phyloP scores from a whole-genome alignment of 1,140 invertebrate genomes.

The Conus ventricosus region DNA sequence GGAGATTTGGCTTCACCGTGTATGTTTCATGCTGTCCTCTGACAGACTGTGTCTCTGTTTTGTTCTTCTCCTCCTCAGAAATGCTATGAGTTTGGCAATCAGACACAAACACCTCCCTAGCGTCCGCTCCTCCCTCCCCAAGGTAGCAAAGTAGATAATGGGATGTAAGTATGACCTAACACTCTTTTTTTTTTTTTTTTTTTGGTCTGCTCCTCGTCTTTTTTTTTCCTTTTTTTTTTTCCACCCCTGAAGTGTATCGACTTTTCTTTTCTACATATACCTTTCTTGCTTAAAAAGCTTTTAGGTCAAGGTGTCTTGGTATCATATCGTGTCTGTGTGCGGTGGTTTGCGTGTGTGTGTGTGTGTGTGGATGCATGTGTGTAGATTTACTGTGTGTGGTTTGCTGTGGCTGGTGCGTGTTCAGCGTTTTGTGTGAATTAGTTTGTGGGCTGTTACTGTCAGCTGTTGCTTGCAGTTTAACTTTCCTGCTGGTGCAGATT shows the following conservation, averaged over 20 bases:
- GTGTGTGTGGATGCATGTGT: neutral
- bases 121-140: neutral
- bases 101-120: slow-evolving; percentile 28
- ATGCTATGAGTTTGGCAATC: slow-evolving; percentile 37
- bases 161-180: slow-evolving; percentile 28
- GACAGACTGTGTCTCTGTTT: neutral
- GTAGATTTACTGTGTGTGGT: slow-evolving; percentile 26
- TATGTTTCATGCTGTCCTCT: neutral
- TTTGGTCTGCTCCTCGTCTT: neutral
- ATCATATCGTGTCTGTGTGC: neutral
- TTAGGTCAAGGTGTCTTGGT: neutral
- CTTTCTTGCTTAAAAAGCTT: neutral
- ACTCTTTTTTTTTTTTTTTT: too few relatives aligned
- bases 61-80: slow-evolving; percentile 21
- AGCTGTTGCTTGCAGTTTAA: too few relatives aligned
- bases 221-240: neutral
- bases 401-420: neutral
- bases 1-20: too few relatives aligned
- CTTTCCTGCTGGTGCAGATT: too few relatives aligned
- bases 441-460: too few relatives aligned
- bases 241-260: neutral
- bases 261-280: neutral
- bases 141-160: neutral
- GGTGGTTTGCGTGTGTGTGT: neutral
- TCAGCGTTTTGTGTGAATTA: neutral